Percentiles rank a stretch among this genome's conserved stretches.
These are phyloP conservation scores for Dinothrombium tinctorium DNA, from an alignment of 1,140 invertebrate genomes.

Conservation along the genomic window DNA sequence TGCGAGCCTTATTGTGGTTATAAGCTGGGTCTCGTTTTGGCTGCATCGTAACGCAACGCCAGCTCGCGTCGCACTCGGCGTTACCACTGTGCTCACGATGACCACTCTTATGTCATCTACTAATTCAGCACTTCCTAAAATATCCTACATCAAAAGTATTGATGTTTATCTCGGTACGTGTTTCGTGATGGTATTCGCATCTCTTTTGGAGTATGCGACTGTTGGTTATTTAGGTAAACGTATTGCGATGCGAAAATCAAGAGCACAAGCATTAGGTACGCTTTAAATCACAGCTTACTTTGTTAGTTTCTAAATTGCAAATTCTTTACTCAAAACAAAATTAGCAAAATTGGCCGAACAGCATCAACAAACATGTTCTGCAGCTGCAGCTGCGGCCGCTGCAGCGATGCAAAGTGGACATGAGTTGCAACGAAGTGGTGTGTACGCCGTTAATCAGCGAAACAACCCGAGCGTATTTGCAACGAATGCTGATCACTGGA, in stretches of 20 bases:
- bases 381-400: too few relatives aligned
- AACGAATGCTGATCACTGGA: too few relatives aligned
- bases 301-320: too few relatives aligned
- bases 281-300: too few relatives aligned
- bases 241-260: conserved; percentile 78
- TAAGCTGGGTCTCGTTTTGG: conserved; percentile 95
- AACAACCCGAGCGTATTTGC: too few relatives aligned
- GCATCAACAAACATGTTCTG: too few relatives aligned
- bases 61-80: conserved; percentile 78
- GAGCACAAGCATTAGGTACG: too few relatives aligned
- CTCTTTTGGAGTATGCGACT: conserved; percentile 45
- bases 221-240: conserved; percentile 84
- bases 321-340: too few relatives aligned
- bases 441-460: too few relatives aligned
- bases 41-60: conserved; percentile 83
- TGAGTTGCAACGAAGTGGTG: too few relatives aligned
- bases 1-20: conserved; percentile 91
- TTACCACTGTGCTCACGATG: conserved; percentile 28
- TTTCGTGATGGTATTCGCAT: conserved; percentile 21
- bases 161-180: conserved; percentile 65
- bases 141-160: conserved; percentile 34
- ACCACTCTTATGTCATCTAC: conserved; percentile 28
- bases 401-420: too few relatives aligned
- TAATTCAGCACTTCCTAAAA: conserved; percentile 26
- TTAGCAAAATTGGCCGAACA: too few relatives aligned